These are phyloP conservation scores for Dendrolimus pini DNA, from an alignment of 2,888 invertebrate genomes.

Conservation along the genomic window DNA sequence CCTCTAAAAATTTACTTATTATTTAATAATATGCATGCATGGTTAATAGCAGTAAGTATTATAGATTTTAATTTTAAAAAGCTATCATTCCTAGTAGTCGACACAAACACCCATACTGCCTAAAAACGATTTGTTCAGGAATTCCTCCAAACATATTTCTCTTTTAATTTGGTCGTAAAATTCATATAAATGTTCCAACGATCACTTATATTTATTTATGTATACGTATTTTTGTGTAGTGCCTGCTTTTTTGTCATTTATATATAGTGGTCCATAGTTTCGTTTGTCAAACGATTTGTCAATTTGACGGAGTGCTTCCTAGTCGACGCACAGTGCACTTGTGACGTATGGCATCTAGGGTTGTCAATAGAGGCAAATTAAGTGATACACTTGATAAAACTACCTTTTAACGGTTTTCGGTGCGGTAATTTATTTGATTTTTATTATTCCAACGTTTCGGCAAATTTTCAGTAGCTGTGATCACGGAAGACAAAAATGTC, in stretches of 20 bases:
- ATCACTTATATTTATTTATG: constrained; percentile 2
- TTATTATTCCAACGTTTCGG: no score
- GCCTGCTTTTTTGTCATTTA: neutral
- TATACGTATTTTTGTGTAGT: neutral
- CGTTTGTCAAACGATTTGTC: constrained; percentile 32
- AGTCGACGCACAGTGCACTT: constrained; percentile 10
- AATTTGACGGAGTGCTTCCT: constrained; percentile 36
- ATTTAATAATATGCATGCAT: no score
- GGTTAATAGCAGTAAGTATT: no score
- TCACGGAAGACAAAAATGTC: no score
- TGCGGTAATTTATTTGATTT: no score
- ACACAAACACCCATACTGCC: no score
- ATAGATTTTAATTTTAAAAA: no score
- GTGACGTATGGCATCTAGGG: neutral
- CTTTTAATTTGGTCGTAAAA: neutral
- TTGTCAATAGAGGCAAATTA: neutral
- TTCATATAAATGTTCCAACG: neutral
- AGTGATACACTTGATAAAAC: no score
- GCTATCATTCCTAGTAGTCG: no score
- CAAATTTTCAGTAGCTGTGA: no score
- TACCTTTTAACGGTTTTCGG: no score
- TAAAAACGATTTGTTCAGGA: neutral
- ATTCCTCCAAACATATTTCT: neutral
- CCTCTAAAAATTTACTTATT: no score
- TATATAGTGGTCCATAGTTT: constrained; percentile 3